Evolutionary conservation across 1,140 invertebrate genomes (phyloP), one percentile per base, ranked within the genome.

Genomic region (Mya arenaria): DNA sequence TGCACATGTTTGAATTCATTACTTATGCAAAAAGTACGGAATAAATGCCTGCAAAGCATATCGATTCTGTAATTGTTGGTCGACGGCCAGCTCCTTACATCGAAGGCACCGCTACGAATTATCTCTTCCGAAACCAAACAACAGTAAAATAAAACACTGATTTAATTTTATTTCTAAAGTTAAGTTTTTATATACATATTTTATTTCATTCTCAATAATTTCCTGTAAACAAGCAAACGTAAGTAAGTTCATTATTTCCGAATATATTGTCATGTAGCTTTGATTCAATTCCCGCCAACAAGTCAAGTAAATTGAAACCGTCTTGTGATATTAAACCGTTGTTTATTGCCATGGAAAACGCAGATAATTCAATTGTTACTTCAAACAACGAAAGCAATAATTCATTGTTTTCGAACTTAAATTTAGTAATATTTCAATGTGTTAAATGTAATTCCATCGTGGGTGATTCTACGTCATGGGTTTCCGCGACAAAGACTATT

Each of bases 391-490:
- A 62, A 25, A 39, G 34, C 1, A 56, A 74, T 6, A 34, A 52
- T 17, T 74, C 72, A 6, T 8, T 60, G 4, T 23, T 74, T 8
- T 32, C 72, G 30, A 74, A 37, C 28, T 60, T 56, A 28, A 60
- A 62, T 60, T 56, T 56, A 37, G 72, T 62, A 17, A 56, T 62
- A 28, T 74, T 74, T 44, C 72, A 74, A 25, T 74, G 72, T 74
- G 34, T 34, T 4, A 52, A 62, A 13, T 74, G 72, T 28, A 28
- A 74, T 41, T 10, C 55, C n/a, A 74, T 74, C 39, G 56, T 62
- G 23, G 72, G 72, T 8, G 72, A 74, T 36, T 74, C 72, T 3
- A 74, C 56, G 23, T 60, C 72, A 41, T 74, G 72, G 72, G 72
- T 74, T 1, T 23, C 72, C 10, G 32, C 72, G 19, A 74, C 55